Evolutionary conservation across 2,113 vertebrate genomes (phyloP), one percentile per base, ranked within the genome.

Genomic region (Drymodes brunneopygia): DNA sequence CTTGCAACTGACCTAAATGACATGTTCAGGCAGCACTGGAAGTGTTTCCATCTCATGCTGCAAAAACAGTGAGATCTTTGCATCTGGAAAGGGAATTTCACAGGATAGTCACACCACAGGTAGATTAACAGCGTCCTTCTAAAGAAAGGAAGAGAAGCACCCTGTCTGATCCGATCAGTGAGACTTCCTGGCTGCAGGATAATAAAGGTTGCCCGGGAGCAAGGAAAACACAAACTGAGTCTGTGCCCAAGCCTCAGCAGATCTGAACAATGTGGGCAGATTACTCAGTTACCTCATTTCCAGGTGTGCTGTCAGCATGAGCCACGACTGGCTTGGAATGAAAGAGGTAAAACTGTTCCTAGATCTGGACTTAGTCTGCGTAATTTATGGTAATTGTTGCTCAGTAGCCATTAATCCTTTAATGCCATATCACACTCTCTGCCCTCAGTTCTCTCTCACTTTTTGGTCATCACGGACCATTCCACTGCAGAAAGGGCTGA

Each of bases 251-350:
- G 66, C 61, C 61, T 78, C 79, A 66, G 79, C 71, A 73, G 58
- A 90, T 71, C 82, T 56, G 62, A 94, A 78, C 85, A 72, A 74
- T 57, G 95, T 64, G 83, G 95, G 96, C 88, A 96, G 94, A 92
- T 84, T 16, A 74, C 69, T 71, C 51, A 15, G 72, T 96, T 93
- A 94, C 96, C 88, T 96, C 93, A 96, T 93, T 96, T 96, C 94
- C 96, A 97, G 94, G 93, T 92, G 92, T 36, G 69, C 94, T 81
- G 88, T 90, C 96, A 96, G 92, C 72, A 33, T 11, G 44, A 95
- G 82, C 90, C 86, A 83, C 2, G 40, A 64, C 80, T 96, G 94
- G 94, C 95, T 81, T 35, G 72, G 80, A 89, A 97, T 93, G 69
- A 96, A 96, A 96, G 88, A 71, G 48, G 48, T 40, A 81, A 73